Evolutionary conservation across 1,140 invertebrate species (phyloP), one percentile per base, ranked within the genome.

Genomic region (Hylaeus volcanicus): DNA sequence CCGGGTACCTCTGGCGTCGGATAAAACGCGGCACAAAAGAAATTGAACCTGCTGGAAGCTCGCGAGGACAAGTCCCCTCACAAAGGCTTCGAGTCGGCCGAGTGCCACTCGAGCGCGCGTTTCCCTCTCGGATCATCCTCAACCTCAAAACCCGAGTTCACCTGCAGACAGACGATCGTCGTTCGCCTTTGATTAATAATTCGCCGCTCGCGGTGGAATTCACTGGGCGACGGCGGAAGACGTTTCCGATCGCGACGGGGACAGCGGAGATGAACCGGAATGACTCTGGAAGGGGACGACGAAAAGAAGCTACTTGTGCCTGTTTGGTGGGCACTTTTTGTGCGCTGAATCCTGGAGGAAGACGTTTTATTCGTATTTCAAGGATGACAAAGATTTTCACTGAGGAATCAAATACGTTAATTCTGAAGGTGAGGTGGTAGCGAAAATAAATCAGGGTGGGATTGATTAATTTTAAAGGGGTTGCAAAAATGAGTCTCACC

Each of bases 11-110:
- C 55, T n/a, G 14, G 55, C 14, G 63, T 48, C n/a, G 72, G 77
- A 75, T 85, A 71, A 81, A 85, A 43, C 43, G 58, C 78, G 77
- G 69, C 83, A 76, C 66, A 86, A 80, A 85, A 83, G 85, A 83
- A 86, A 83, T 86, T 86, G 84, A 74, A 75, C 70, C 74, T 68
- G 79, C 53, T 68, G 73, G 71, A 79, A 73, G 15, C 74, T 66
- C 63, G 64, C 73, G 63, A 63, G 74, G 51, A 85, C 74, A 81
- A 66, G 61, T 75, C 71, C 39, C 39, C 14, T 60, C 55, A 86
- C 84, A 85, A 86, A 85, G 45, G 65, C 83, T 12, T n/a, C 37
- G 37, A 72, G 78, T 60, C 68, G 53, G 58, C 69, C 68, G 69
- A 86, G 85, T 72, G 26, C 68, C 76, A 80, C 81, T 86, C 76